A percentile compares a stretch with the other conserved stretches of the same genome.
Conservation (phyloP, 2,113 vertebrate species). For the Gymnocephalus cernua region DNA sequence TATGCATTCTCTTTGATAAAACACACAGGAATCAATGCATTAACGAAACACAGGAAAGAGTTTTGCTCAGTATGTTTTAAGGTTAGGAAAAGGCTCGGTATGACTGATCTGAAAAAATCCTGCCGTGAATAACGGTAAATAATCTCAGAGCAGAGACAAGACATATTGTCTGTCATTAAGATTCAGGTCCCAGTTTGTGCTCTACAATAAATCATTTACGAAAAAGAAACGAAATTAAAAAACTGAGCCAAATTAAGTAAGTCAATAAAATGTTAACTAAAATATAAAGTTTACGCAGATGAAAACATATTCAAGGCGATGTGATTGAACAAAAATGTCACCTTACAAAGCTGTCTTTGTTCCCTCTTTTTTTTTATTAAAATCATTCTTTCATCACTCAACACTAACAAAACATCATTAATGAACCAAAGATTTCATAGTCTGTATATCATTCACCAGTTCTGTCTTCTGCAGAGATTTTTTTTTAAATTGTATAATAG, state of each 20-base stretch:
- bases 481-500: constrained; percentile 19
- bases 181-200: constrained; percentile 27
- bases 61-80: constrained; percentile 34
- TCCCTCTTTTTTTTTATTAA: constrained; percentile 24
- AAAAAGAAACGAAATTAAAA: constrained; percentile 3
- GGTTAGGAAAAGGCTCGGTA: constrained; percentile 16
- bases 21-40: constrained; percentile 47
- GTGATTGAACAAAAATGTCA: constrained; percentile 16
- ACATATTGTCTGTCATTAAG: not conserved
- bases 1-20: constrained; percentile 67
- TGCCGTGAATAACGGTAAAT: constrained; percentile 29
- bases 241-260: constrained; percentile 13
- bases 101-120: constrained; percentile 15
- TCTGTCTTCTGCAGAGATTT: constrained; percentile 18
- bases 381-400: constrained; percentile 46
- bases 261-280: constrained; percentile 44
- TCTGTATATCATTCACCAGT: not conserved
- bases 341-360: constrained; percentile 27
- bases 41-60: constrained; percentile 56
- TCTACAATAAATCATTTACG: not conserved
- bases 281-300: constrained; percentile 61
- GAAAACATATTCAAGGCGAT: constrained; percentile 52
- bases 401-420: constrained; percentile 42
- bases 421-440: not conserved
- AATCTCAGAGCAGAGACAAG: constrained; percentile 29